Conservation (phyloP, 92 coral and sea anemone species). For the Diadumene lineata region DNA sequence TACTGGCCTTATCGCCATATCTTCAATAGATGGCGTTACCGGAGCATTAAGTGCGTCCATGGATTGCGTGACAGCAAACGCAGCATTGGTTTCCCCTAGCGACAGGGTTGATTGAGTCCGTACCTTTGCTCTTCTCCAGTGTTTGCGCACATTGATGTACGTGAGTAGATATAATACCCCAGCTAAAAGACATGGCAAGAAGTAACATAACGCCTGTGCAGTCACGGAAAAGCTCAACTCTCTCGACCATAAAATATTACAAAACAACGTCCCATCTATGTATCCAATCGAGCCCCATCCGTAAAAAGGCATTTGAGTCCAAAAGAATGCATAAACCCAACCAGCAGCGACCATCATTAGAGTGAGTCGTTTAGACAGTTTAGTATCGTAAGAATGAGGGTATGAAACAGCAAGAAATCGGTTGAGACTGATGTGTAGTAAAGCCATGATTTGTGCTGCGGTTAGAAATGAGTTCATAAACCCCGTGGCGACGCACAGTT, state of each 20-base stretch:
- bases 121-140: slow-evolving; percentile 53
- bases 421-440: slow-evolving; percentile 85
- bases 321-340: slow-evolving; percentile 70
- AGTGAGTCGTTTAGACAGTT: slow-evolving; percentile 67
- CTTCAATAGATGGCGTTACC: slow-evolving; percentile 14
- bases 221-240: slow-evolving; percentile 70
- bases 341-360: slow-evolving; percentile 58
- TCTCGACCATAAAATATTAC: slow-evolving; percentile 85
- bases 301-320: slow-evolving; percentile 88
- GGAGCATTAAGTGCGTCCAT: slow-evolving; percentile 1
- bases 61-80: slow-evolving; percentile 23
- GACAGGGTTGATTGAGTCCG: slow-evolving; percentile 46
- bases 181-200: slow-evolving; percentile 72
- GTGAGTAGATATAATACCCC: slow-evolving; percentile 64
- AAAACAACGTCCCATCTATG: slow-evolving; percentile 78
- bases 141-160: slow-evolving; percentile 66
- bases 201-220: slow-evolving; percentile 75
- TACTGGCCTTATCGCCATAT: background rate
- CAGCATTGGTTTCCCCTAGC: slow-evolving; percentile 24
- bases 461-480: slow-evolving; percentile 94
- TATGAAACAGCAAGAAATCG: slow-evolving; percentile 78
- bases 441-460: slow-evolving; percentile 92
- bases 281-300: slow-evolving; percentile 97
- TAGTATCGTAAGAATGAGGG: slow-evolving; percentile 86
- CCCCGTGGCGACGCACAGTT: slow-evolving; percentile 70